Conservation (phyloP, 2,888 invertebrate species). For the Catocala nupta region DNA sequence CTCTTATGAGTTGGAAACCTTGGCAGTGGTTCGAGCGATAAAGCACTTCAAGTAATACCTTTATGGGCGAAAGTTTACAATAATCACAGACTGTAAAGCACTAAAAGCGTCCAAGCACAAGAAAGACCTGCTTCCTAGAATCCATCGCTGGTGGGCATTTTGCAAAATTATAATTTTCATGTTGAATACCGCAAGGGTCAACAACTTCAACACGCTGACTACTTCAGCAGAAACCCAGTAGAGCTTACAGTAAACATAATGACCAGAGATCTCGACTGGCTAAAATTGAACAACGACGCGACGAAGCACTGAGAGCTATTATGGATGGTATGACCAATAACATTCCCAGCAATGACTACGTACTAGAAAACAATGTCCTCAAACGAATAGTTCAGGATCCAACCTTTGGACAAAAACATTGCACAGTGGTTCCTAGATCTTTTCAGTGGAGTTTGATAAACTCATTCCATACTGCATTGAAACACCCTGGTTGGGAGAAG, state of each 20-base stretch:
- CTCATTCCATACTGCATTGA: constrained; percentile 33
- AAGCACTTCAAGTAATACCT: constrained; percentile 53
- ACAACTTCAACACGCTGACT: constrained; percentile 42
- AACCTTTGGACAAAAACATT: background rate
- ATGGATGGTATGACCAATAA: constrained; percentile 6
- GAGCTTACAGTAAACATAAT: constrained; percentile 30
- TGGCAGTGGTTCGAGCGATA: constrained; percentile 36
- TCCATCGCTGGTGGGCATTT: no score
- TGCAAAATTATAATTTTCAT: constrained; percentile 14
- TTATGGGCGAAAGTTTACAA: constrained; percentile 24
- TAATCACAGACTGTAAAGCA: constrained; percentile 48
- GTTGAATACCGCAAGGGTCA: constrained; percentile 44
- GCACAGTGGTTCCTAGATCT: constrained; percentile 46
- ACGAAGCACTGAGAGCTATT: constrained; percentile 9
- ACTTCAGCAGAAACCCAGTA: constrained; percentile 45
- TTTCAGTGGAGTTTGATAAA: constrained; percentile 21
- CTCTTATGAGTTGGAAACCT: constrained; percentile 29
- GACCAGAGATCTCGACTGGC: constrained; percentile 30
- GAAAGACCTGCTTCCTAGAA: no score
- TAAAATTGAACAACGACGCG: constrained; percentile 18
- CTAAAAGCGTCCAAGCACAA: constrained; percentile 17
- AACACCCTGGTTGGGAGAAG: constrained; percentile 46
- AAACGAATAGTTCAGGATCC: constrained; percentile 4
- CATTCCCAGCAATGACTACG: constrained; percentile 1
- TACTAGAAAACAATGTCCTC: constrained; percentile 5